These are phyloP conservation scores for Ptyas mucosa DNA, from an alignment of 2,113 vertebrate genomes.

Conservation along the genomic window DNA sequence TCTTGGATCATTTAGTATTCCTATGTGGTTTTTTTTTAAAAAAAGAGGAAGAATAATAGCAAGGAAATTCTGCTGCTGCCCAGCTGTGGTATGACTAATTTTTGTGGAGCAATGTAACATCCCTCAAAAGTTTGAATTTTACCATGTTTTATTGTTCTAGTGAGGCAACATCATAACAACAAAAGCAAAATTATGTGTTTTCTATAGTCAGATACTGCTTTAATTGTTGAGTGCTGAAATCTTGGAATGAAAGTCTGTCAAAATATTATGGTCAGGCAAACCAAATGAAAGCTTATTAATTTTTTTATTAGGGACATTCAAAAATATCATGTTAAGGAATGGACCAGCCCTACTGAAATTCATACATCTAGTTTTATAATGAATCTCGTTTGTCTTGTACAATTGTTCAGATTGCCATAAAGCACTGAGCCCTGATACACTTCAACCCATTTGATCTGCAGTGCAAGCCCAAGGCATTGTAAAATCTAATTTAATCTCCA, in stretches of 20 bases:
- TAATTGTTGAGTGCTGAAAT: neutral
- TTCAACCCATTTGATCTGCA: neutral
- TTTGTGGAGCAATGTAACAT: neutral
- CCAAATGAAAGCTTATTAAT: neutral
- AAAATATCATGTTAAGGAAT: neutral
- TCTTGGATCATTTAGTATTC: neutral
- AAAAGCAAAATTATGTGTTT: neutral
- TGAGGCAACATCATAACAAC: neutral
- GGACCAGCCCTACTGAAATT: neutral
- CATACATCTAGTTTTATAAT: neutral
- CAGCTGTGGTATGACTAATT: neutral
- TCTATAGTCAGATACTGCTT: neutral
- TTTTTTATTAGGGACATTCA: neutral
- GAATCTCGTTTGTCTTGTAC: neutral
- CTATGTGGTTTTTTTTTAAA: neutral
- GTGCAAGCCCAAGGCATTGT: neutral
- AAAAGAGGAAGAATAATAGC: neutral
- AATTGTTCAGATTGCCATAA: neutral
- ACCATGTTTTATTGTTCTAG: neutral
- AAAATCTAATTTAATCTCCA: neutral
- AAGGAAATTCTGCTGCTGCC: neutral
- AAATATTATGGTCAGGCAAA: neutral
- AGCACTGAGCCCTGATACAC: neutral
- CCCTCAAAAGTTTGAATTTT: neutral
- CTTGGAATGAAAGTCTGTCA: constrained; percentile 6